These are phyloP conservation scores for Lordiphosa stackelbergi DNA, from an alignment of 1,140 invertebrate genomes.

Conservation along the genomic window DNA sequence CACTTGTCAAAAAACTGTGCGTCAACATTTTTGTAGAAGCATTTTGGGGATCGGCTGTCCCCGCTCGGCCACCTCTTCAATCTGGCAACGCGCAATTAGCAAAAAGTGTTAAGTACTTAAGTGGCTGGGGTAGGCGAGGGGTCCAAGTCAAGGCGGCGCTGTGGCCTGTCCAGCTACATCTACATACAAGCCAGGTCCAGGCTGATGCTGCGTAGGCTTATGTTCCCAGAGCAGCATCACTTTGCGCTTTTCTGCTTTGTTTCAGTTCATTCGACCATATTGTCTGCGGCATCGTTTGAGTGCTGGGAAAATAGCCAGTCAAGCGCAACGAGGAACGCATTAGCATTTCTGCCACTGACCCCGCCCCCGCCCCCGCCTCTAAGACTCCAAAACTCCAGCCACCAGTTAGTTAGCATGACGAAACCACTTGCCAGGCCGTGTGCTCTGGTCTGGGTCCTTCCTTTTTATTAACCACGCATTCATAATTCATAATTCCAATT, in stretches of 20 bases:
- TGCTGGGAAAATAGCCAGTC: slow-evolving; percentile 72
- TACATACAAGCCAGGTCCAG: slow-evolving; percentile 27
- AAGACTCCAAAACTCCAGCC: slow-evolving; percentile 7
- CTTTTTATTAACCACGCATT: slow-evolving; percentile 74
- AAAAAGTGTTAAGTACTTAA: slow-evolving; percentile 75
- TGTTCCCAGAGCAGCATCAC: slow-evolving; percentile 43
- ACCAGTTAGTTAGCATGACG: slow-evolving; percentile 52
- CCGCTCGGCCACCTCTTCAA: slow-evolving; percentile 24
- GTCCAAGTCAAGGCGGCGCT: slow-evolving; percentile 37
- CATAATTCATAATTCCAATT: slow-evolving; percentile 76
- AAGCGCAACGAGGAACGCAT: slow-evolving; percentile 68
- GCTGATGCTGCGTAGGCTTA: slow-evolving; percentile 47
- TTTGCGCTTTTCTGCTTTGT: slow-evolving; percentile 74
- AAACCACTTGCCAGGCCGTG: slow-evolving; percentile 43
- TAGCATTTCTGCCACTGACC: slow-evolving; percentile 63
- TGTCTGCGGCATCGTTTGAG: slow-evolving; percentile 69
- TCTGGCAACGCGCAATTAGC: slow-evolving; percentile 58
- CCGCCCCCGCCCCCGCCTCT: slow-evolving; percentile 2
- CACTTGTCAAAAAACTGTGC: slow-evolving; percentile 41
- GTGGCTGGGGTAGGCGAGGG: slow-evolving; percentile 39
- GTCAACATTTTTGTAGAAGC: slow-evolving; percentile 26
- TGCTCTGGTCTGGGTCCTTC: slow-evolving; percentile 38
- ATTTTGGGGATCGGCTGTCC: slow-evolving; percentile 51
- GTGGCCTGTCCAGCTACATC: slow-evolving; percentile 29
- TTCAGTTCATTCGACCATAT: slow-evolving; percentile 72